Conservation (phyloP, 2,797 vertebrate species). For the Phrynocephalus guinanensis region DNA sequence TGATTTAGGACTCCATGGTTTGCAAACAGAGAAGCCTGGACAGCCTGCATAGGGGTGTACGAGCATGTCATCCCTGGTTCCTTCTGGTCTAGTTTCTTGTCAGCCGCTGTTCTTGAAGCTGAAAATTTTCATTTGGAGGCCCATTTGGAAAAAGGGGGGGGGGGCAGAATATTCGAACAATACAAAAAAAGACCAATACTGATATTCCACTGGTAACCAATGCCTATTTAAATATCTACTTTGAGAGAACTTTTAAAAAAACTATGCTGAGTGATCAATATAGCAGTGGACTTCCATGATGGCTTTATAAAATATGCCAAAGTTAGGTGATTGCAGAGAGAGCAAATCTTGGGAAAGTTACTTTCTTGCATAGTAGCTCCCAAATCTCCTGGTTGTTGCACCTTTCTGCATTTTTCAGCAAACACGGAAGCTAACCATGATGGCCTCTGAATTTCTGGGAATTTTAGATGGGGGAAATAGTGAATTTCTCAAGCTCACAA, state of each 20-base stretch:
- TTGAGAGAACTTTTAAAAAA: background rate
- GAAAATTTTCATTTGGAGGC: background rate
- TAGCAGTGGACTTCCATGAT: background rate
- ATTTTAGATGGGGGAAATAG: too few relatives aligned
- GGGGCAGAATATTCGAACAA: too few relatives aligned
- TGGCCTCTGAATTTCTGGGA: too few relatives aligned
- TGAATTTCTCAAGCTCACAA: too few relatives aligned
- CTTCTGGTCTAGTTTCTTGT: background rate
- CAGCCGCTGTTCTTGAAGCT: background rate
- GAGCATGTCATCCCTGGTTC: too few relatives aligned
- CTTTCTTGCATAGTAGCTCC: too few relatives aligned
- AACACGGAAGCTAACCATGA: too few relatives aligned
- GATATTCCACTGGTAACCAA: background rate
- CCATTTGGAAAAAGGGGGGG: background rate
- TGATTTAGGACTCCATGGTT: background rate
- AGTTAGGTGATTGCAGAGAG: too few relatives aligned
- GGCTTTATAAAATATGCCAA: too few relatives aligned
- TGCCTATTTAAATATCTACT: background rate
- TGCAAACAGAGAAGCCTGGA: background rate
- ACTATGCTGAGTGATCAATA: background rate
- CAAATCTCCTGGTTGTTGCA: too few relatives aligned
- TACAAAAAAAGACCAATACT: background rate
- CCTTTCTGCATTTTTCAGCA: too few relatives aligned
- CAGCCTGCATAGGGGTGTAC: background rate
- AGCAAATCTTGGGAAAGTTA: too few relatives aligned